Base-by-base conservation (phyloP, 2,113 vertebrate genomes). In the Trematomus loennbergii region DNA sequence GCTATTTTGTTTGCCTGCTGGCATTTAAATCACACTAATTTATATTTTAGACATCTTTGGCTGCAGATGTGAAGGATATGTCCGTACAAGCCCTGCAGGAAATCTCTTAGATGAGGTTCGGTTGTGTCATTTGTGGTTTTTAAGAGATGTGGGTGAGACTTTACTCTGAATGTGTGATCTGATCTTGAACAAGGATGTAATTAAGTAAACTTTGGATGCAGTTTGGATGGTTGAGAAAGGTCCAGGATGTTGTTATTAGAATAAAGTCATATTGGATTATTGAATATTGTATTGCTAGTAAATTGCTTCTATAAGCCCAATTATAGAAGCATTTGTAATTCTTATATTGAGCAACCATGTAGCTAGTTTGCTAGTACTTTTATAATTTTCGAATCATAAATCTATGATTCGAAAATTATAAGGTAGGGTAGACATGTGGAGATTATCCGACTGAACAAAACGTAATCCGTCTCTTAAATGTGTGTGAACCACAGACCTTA, bases 1-100 rank as follows among this genome's bases (percentile, higher is more conserved):
- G 61, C 62, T 71, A n/a, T 68, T 75, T 74, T 62, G 13, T 8
- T 50, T 46, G 20, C 58, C 58, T 40, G 25, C 25, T 62, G 29
- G 73, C 49, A 53, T 33, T n/a, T 40, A 18, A 68, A 36, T 10
- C 57, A 70, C 36, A 82, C 46, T 57, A 49, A 17, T 73, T 85
- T 66, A 66, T 77, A 55, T 54, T 62, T 72, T 20, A 70, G 79
- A 72, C 29, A 9, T 76, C 16, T 43, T 65, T 79, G 82, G 60
- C 70, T 83, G 65, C 61, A 74, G 71, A 83, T 82, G 73, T 78
- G 57, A 87, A 76, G 17, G 65, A 69, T 73, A 72, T 85, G 82
- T 83, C 64, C 70, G 62, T 49, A 85, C 88, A 88, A 68, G 84
- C 53, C 62, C 55, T 8, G 40, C 53, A 76, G 55, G 40, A 53